Base-by-base conservation (phyloP, 2,113 vertebrate genomes). In the Arvicanthis niloticus region DNA sequence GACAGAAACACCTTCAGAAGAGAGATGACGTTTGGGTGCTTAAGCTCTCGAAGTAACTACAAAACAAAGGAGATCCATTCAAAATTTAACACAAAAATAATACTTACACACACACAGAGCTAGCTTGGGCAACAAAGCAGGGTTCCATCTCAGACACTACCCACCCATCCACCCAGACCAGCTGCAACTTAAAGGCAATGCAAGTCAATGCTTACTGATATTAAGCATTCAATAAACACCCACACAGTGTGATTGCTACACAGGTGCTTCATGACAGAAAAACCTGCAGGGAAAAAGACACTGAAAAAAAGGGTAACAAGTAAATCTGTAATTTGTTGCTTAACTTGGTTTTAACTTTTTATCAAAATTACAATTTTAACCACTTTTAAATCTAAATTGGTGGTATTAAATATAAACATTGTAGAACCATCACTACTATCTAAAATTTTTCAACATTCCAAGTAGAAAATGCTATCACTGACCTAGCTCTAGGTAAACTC, bases 1-100 rank as follows among this genome's bases (percentile, higher is more conserved):
- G 99, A 99, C 97, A 99, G 99, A 98, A 99, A 99, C 98, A 99
- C 99, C 97, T 99, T 99, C 97, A 99, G 99, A 98, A 99, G 99
- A 95, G 99, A 99, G 99, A 99, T 99, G 98, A 99, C 99, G 93
- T 99, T 99, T 94, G 99, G 99, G 98, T 99, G 99, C 98, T 99
- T 99, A 97, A 99, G 98, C 98, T 99, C 99, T 96, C 99, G 99
- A 93, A 99, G 99, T 98, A 99, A 99, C 99, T 99, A 99, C 88
- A 99, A 99, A 97, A 98, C 31, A 96, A 99, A 97, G 89, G 89
- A 98, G 84, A 97, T 70, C 16, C 82, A 89, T 96, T 98, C 96
- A 97, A 96, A 95, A 24, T 96, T 86, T 87, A 72, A 75, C 67
- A 97, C 7, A 95, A 91, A 95, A 85, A 48, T 45, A 70, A 53